Evolutionary conservation across 2,888 invertebrate species (phyloP), one percentile per base, ranked within the genome.

Genomic region (Drosophila kanekoi): DNA sequence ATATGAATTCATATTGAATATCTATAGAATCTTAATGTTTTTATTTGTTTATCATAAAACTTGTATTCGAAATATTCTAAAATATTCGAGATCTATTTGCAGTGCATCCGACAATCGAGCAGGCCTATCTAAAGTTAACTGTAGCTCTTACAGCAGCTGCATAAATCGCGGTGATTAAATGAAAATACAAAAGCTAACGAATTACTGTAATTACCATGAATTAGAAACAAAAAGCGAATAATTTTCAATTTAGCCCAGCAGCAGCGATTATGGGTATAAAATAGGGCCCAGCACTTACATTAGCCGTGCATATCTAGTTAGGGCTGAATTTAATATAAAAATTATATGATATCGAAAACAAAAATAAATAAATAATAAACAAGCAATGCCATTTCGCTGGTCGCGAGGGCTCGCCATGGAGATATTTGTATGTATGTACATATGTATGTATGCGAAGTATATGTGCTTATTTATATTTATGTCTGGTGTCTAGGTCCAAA

Each of bases 101-200:
- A 32, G 47, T 5, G 10, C 45, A 47, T 51, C 33, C 14, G 23
- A 51, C 5, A 41, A 51, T 52, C 33, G 18, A 35, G 51, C 20
- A 41, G 14, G 3, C 23, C 35, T 11, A 2, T 14, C 6, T 10
- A 33, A 14, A 45, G 23, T 14, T 45, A 48, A 13, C 3, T 1
- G 23, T 5, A 10, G 16, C n/a, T 11, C 48, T 51, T 64, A 35
- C 54, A 48, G 54, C 54, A 48, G 54, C 64, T 32, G 52, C 51
- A 41, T 52, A 43, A 69, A 49, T 41, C 11, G 51, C 49, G 9
- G 32, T 51, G 61, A 72, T 76, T 79, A 69, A 86, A 83, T 83
- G 59, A 62, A 69, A 65, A 59, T 56, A 81, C 83, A 80, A 83
- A 82, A 74, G 77, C 74, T 65, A 67, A 82, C 52, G 57, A 86